Evolutionary conservation across 2,888 invertebrate genomes (phyloP).

Genomic region (Sarcophaga rosellei): DNA sequence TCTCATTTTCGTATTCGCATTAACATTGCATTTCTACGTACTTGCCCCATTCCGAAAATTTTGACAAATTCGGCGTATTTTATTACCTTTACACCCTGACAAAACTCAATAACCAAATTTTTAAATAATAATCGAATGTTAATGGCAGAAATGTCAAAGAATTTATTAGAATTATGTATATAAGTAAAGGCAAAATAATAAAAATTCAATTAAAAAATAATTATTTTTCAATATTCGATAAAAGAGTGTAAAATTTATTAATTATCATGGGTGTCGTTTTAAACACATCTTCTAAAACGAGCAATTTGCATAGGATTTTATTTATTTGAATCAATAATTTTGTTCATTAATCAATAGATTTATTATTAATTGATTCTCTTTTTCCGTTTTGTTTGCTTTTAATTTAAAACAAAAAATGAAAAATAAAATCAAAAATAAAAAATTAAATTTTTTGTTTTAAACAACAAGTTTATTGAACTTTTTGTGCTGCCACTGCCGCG

Average conservation of each 20-base stretch:
- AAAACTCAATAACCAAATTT: too few relatives aligned
- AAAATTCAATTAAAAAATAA: neutral
- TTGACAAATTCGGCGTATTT: too few relatives aligned
- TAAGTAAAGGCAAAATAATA: too few relatives aligned
- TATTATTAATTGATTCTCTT: neutral
- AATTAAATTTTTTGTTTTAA: neutral
- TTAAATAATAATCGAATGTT: too few relatives aligned
- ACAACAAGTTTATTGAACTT: neutral
- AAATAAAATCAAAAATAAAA: too few relatives aligned
- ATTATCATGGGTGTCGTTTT: neutral
- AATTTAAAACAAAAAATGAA: neutral
- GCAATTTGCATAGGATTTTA: slow-evolving; percentile 9
- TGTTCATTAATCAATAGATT: slow-evolving; percentile 24
- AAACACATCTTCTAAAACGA: neutral
- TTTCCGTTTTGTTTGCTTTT: neutral
- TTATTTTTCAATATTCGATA: neutral
- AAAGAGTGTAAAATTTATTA: slow-evolving; percentile 10
- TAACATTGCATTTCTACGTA: too few relatives aligned
- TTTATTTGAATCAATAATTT: neutral
- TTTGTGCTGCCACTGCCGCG: neutral
- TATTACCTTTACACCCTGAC: too few relatives aligned
- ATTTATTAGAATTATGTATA: too few relatives aligned
- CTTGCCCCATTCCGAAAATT: too few relatives aligned
- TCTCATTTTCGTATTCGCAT: too few relatives aligned
- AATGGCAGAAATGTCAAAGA: too few relatives aligned